Evolutionary conservation across 30 jellyfish, hydroid and myxozoan genomes (phyloP), one percentile per base, ranked within the genome.

Genomic region (Aurelia sp.): DNA sequence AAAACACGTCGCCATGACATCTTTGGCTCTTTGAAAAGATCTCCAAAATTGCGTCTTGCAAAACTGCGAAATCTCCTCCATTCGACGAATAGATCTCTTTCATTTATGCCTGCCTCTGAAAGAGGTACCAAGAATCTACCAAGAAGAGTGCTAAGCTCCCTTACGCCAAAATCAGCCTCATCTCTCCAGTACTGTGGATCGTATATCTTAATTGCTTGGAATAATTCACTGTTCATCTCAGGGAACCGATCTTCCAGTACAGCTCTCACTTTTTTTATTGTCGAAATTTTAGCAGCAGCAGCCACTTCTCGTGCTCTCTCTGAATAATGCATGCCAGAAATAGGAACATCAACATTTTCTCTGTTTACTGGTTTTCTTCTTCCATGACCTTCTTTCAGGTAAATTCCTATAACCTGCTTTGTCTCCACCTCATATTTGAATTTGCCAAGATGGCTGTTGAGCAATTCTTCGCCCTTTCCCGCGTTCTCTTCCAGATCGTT

Each of bases 391-490:
- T 63, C 82, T 52, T 66, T 80, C 11, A 66, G 74, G 30, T 61
- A 80, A 20, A 35, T 2, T 13, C 68, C 72, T 50, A 8, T 27
- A 5, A 63, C 66, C 38, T 80, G 57, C 72, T 33, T 64, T 53
- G 63, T 65, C 52, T 71, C 87, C 16, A 1, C 52, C 17, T 50
- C 91, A 27, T 66, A 22, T 31, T 67, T 31, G 53, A 87, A 88
- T 20, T 92, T 50, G 81, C 57, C 72, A n/a, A 78, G 31, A 21
- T 72, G 90, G 73, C 92, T 69, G 63, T 88, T 84, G 65, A 88
- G 88, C 78, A 88, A 41, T 47, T 88, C 96, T 57, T 73, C 96
- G 80, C 67, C 81, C 8, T 16, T 78, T 53, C 96, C 92, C 12
- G 73, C 74, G 31, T 73, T 31, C 40, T 30, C 85, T 38, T 44